A percentile compares a stretch with the other conserved stretches of the same genome.
Evolutionary conservation across 2,797 vertebrate species (phyloP).

Genomic region (Gymnodraco acuticeps): DNA sequence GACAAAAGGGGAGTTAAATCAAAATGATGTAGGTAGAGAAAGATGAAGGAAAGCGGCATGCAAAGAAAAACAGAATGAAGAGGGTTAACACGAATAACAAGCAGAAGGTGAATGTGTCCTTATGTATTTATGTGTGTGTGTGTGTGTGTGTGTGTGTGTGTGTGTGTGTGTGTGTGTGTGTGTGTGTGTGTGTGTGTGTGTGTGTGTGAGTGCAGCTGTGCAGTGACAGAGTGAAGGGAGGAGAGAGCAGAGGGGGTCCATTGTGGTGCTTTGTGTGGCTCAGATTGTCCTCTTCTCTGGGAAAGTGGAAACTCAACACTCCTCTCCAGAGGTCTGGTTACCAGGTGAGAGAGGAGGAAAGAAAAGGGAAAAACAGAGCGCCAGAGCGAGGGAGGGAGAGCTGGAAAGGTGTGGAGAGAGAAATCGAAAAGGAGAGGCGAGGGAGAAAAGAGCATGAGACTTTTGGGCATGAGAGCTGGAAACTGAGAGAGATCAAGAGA

Average conservation of each 20-base stretch:
- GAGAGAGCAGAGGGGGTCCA: slow-evolving; percentile 80
- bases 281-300: slow-evolving; percentile 86
- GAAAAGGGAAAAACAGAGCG: slow-evolving; percentile 69
- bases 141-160: slow-evolving; percentile 34
- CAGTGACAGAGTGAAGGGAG: slow-evolving; percentile 59
- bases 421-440: slow-evolving; percentile 38
- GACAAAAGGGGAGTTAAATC: not conserved
- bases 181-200: slow-evolving; percentile 29
- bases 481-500: slow-evolving; percentile 49
- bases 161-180: slow-evolving; percentile 25
- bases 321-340: slow-evolving; percentile 84
- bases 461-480: slow-evolving; percentile 49
- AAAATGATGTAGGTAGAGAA: slow-evolving; percentile 11
- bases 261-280: slow-evolving; percentile 83
- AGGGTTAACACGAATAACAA: slow-evolving; percentile 37
- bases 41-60: not conserved
- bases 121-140: slow-evolving; percentile 7
- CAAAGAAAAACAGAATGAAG: slow-evolving; percentile 13
- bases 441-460: slow-evolving; percentile 49
- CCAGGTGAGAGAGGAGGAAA: slow-evolving; percentile 83
- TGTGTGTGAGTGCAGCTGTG: slow-evolving; percentile 61
- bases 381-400: slow-evolving; percentile 49
- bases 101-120: slow-evolving; percentile 17
- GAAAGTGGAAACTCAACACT: slow-evolving; percentile 88
- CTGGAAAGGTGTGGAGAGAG: slow-evolving; percentile 74